Percentiles rank a stretch among this genome's conserved stretches.
Evolutionary conservation across 2,888 invertebrate species (phyloP).

Genomic region (Archips xylosteana): DNA sequence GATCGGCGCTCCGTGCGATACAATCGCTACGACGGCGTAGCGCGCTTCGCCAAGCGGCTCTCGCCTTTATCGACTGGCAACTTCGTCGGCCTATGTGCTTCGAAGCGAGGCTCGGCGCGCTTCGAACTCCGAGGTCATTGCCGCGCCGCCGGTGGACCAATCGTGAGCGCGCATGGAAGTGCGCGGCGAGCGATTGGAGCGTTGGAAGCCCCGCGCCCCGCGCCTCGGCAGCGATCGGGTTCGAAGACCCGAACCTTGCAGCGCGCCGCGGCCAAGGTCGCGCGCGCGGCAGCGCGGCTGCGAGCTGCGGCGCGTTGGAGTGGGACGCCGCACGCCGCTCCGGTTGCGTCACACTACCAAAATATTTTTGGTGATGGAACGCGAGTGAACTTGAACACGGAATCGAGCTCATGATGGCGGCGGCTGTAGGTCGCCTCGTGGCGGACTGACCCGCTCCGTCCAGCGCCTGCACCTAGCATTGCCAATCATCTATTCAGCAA

Average conservation of each 20-base stretch:
- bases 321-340: slow-evolving; percentile 68
- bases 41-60: slow-evolving; percentile 73
- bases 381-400: slow-evolving; percentile 84
- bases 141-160: slow-evolving; percentile 87
- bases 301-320: slow-evolving; percentile 69
- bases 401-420: slow-evolving; percentile 79
- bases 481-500: slow-evolving; percentile 59
- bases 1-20: slow-evolving; percentile 82
- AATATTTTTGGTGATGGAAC: slow-evolving; percentile 86
- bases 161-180: slow-evolving; percentile 78
- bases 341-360: slow-evolving; percentile 84
- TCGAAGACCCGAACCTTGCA: slow-evolving; percentile 95
- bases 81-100: slow-evolving; percentile 83
- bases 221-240: slow-evolving; percentile 80
- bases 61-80: slow-evolving; percentile 81
- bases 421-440: slow-evolving; percentile 76
- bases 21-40: slow-evolving; percentile 76
- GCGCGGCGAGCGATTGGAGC: slow-evolving; percentile 79
- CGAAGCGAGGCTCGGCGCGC: slow-evolving; percentile 89
- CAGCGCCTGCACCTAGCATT: slow-evolving; percentile 60
- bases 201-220: slow-evolving; percentile 69
- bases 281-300: slow-evolving; percentile 79
- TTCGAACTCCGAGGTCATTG: slow-evolving; percentile 94
- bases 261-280: slow-evolving; percentile 94
- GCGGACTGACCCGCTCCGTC: slow-evolving; percentile 75